phyloP scores from a whole-genome alignment of 2,797 vertebrate genomes.

The Pyrocephalus nanus region DNA sequence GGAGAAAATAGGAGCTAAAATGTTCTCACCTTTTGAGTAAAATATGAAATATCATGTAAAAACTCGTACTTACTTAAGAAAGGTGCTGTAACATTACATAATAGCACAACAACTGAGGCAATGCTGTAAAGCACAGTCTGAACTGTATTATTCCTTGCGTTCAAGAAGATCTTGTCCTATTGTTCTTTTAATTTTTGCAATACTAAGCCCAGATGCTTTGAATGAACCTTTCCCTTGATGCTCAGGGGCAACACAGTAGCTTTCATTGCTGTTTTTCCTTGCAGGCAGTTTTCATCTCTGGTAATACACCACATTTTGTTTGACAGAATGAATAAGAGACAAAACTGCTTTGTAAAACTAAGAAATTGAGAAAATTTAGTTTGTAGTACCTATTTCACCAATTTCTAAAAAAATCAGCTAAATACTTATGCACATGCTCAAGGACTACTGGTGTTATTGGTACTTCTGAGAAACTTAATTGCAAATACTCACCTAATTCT shows the following conservation, averaged over 20 bases:
- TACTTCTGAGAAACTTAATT: not conserved
- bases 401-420: not conserved
- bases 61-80: not conserved
- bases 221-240: not conserved
- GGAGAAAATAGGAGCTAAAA: not conserved
- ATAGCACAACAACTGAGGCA: not conserved
- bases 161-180: not conserved
- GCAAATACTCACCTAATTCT: not conserved
- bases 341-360: not conserved
- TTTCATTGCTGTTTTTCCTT: slow-evolving; percentile 21
- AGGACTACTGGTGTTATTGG: not conserved
- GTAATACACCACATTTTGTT: not conserved
- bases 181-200: slow-evolving; percentile 3
- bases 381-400: not conserved
- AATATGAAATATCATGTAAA: not conserved
- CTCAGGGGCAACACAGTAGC: not conserved
- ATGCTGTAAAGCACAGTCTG: not conserved
- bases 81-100: not conserved
- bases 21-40: not conserved
- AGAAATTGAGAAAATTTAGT: not conserved
- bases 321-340: slow-evolving; percentile 11
- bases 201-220: not conserved
- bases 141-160: not conserved
- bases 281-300: not conserved
- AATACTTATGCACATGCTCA: not conserved